Base-by-base conservation (phyloP, 2,888 invertebrate species). In the Corbicula japonica region DNA sequence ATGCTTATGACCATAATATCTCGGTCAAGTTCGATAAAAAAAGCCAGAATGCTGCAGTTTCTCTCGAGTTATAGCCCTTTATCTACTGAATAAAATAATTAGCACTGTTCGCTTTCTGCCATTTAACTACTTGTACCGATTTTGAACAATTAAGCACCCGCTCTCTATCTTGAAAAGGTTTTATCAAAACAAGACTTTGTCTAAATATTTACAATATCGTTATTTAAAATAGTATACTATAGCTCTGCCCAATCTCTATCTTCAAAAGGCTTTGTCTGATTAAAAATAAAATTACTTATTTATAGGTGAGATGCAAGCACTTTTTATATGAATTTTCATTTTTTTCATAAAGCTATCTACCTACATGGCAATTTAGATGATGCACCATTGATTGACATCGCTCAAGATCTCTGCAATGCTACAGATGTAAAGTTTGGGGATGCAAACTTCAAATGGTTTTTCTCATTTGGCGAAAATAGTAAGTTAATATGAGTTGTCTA, bases 321-420 rank as follows among this genome's bases (percentile, higher is more conserved):
- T 6, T n/a, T 46, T 6, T 5, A 4, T 10, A 21, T n/a, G 5
- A 46, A 5, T 18, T 10, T 26, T 18, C 2, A 18, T 23, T 4
- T 23, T 54, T 30, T 30, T 32, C n/a, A n/a, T n/a, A n/a, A n/a
- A 54, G 54, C 30, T 30, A 4, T 54, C 15, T 54, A 54, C 32
- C 15, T 30, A 28, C 54, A 54, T 23, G 54, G 30, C 2, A 54
- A 28, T 54, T 12, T 54, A 18, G 15, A 54, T 23, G 54, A 54
- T 30, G 1, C 6, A 10, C 54, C 54, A 54, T n/a, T 54, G 4
- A 6, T 12, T 23, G 5, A 28, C n/a, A 30, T 54, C 3, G 18
- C n/a, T 2, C 30, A 30, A 54, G 54, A 54, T 28, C 30, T 54
- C 5, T 54, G 12, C 15, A 3, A n/a, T 1, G 54, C 54, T 12